These are phyloP conservation scores for Cordilura impudica DNA, from an alignment of 2,888 invertebrate genomes.

Conservation along the genomic window DNA sequence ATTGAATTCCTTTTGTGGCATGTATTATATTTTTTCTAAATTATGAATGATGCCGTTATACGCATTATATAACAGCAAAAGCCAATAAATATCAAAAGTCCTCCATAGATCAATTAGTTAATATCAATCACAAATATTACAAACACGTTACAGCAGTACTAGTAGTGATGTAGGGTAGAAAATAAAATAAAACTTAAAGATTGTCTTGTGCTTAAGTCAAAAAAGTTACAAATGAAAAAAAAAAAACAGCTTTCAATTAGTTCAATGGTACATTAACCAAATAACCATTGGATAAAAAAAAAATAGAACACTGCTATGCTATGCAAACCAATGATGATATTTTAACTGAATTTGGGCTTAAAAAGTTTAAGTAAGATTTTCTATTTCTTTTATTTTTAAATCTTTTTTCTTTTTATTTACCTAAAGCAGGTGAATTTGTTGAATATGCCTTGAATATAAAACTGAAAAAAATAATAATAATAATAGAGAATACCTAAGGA, in stretches of 20 bases:
- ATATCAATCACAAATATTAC: too few relatives aligned
- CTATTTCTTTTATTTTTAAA: slow-evolving; percentile 11
- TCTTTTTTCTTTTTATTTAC: not conserved
- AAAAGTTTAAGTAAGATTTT: slow-evolving; percentile 28
- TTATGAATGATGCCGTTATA: too few relatives aligned
- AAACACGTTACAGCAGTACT: too few relatives aligned
- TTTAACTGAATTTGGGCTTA: slow-evolving; percentile 39
- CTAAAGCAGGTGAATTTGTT: slow-evolving; percentile 44
- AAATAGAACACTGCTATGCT: slow-evolving; percentile 27
- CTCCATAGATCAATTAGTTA: too few relatives aligned
- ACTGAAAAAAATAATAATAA: slow-evolving; percentile 33
- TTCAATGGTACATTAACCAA: slow-evolving; percentile 60
- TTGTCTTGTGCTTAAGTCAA: slow-evolving; percentile 49
- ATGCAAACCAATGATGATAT: slow-evolving; percentile 33
- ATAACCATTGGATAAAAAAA: slow-evolving; percentile 40
- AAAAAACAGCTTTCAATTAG: slow-evolving; percentile 72
- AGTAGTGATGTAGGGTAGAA: not conserved
- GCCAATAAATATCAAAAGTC: too few relatives aligned
- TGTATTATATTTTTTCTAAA: too few relatives aligned
- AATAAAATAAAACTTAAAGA: slow-evolving; percentile 26
- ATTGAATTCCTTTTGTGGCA: too few relatives aligned
- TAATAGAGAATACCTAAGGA: slow-evolving; percentile 17
- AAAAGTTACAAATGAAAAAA: slow-evolving; percentile 60
- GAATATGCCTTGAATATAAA: slow-evolving; percentile 39
- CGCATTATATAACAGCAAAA: too few relatives aligned